Conservation (phyloP, 2,113 vertebrate species). For the Macrotus californicus region DNA sequence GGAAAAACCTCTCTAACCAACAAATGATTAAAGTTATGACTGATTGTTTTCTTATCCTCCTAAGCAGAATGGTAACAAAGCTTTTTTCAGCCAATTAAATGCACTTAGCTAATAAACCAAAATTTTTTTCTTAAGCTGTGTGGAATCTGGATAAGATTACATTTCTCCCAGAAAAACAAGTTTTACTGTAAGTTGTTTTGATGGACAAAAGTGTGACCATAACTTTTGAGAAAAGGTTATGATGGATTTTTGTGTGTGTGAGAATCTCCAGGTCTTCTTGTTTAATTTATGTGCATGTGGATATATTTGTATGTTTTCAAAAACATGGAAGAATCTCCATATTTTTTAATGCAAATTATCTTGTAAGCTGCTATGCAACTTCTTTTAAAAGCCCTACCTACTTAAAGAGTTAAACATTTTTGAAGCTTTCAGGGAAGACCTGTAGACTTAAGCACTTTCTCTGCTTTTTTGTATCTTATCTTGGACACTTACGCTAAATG, state of each 20-base stretch:
- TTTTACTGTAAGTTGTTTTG: conserved; percentile 52
- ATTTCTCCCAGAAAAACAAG: neutral
- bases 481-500: conserved; percentile 36
- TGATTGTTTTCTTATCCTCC: conserved; percentile 33
- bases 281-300: conserved; percentile 60
- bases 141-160: conserved; percentile 55
- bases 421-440: conserved; percentile 62
- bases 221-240: conserved; percentile 13
- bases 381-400: conserved; percentile 52
- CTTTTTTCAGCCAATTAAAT: conserved; percentile 52
- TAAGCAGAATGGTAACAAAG: conserved; percentile 40
- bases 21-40: conserved; percentile 25
- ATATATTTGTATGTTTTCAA: conserved; percentile 44
- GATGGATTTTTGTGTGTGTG: neutral
- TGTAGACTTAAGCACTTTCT: conserved; percentile 68
- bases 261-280: conserved; percentile 38
- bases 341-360: conserved; percentile 51
- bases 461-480: conserved; percentile 48
- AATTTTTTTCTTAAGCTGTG: conserved; percentile 52
- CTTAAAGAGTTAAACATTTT: conserved; percentile 47
- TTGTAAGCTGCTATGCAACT: conserved; percentile 71
- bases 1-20: conserved; percentile 38
- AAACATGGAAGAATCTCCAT: conserved; percentile 31
- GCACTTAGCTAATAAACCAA: conserved; percentile 63
- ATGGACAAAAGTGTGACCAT: conserved; percentile 30